Evolutionary conservation across 2,888 invertebrate genomes (phyloP).

Genomic region (Acrobasis suavella): DNA sequence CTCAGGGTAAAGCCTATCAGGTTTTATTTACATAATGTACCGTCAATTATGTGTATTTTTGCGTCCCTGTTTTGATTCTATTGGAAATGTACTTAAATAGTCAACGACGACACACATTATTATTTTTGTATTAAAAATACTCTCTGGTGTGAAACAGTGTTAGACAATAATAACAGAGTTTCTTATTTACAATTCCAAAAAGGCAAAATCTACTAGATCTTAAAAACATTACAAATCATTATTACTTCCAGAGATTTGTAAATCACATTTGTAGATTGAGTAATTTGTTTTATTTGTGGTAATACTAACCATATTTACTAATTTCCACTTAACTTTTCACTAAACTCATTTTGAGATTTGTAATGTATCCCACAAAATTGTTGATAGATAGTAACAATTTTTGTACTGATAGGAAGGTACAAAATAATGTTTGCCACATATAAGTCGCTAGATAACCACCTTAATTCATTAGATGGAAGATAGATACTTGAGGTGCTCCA

Average conservation of each 20-base stretch:
- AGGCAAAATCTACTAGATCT: not conserved
- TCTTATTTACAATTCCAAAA: not conserved
- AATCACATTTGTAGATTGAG: not conserved
- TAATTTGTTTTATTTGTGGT: not conserved
- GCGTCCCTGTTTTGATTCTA: conserved; percentile 37
- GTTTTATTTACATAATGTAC: not conserved
- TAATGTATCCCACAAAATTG: conserved; percentile 7
- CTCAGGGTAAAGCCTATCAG: too few relatives aligned
- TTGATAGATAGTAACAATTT: conserved; percentile 16
- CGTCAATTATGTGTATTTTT: conserved; percentile 10
- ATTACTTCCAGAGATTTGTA: not conserved
- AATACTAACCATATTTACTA: not conserved
- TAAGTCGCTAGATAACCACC: conserved; percentile 40
- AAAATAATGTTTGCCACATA: conserved; percentile 27
- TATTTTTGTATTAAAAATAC: not conserved
- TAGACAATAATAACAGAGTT: conserved; percentile 14
- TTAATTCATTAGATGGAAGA: conserved; percentile 28
- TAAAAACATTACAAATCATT: not conserved
- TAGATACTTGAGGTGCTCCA: conserved; percentile 44
- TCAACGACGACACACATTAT: not conserved
- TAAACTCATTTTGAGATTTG: not conserved
- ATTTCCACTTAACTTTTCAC: not conserved
- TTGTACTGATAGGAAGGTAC: conserved; percentile 29
- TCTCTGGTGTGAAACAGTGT: not conserved
- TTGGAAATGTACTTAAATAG: conserved; percentile 42